phyloP scores from a whole-genome alignment of 2,888 invertebrate genomes.

The Drosophila histrio region DNA sequence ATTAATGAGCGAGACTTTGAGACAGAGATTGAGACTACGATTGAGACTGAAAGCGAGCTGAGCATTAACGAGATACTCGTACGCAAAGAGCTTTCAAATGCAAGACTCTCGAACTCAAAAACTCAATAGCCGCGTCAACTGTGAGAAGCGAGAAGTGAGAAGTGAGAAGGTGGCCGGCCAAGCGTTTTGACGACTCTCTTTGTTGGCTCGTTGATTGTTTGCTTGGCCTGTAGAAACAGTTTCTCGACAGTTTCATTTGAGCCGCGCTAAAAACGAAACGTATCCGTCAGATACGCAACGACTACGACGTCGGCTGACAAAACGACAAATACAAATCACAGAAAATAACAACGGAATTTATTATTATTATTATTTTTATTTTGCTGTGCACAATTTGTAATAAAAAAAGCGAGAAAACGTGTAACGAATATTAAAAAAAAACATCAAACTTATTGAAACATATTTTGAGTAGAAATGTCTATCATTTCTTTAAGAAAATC shows the following conservation, averaged over 20 bases:
- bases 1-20: conserved; percentile 53
- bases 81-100: conserved; percentile 62
- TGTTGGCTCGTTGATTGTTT: conserved; percentile 46
- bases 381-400: conserved; percentile 6
- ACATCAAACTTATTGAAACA: neutral
- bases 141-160: conserved; percentile 14
- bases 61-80: conserved; percentile 61
- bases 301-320: conserved; percentile 31
- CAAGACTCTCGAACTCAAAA: conserved; percentile 57
- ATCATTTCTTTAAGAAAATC: conserved; percentile 1
- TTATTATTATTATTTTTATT: conserved; percentile 14
- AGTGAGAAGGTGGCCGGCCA: conserved; percentile 48
- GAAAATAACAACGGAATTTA: conserved; percentile 22
- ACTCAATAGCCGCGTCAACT: conserved; percentile 54
- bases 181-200: conserved; percentile 44
- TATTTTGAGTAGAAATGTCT: neutral
- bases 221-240: conserved; percentile 52
- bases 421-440: conserved; percentile 44
- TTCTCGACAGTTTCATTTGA: conserved; percentile 82
- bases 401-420: conserved; percentile 35
- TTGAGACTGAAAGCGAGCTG: conserved; percentile 36
- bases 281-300: conserved; percentile 80
- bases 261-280: conserved; percentile 82
- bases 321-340: conserved; percentile 38
- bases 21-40: conserved; percentile 24